Evolutionary conservation across 2,797 vertebrate species (phyloP), one percentile per base, ranked within the genome.

Genomic region (Parotocinclus haroldoi): DNA sequence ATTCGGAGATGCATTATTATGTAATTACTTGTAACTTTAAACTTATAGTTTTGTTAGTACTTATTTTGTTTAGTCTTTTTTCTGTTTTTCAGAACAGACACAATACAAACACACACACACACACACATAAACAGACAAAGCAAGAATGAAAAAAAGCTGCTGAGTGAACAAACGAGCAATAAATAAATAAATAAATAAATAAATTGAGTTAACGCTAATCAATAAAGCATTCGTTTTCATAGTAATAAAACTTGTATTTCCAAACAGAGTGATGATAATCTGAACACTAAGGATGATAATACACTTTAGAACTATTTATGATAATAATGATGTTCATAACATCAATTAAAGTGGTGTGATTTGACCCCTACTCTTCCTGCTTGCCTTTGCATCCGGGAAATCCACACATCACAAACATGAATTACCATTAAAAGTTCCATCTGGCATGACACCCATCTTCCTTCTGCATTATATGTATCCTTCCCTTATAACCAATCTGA

Each of bases 51-150:
- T 80, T 84, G 79, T 81, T 84, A 76, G 80, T 78, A 63, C 17
- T 76, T 84, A 80, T 81, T 82, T 78, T 80, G 73, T 75, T 49
- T 73, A 66, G 72, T 75, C 68, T 76, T 76, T 70, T 75, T 71
- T 69, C 74, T 59, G 66, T 14, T 71, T 76, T 79, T 77, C 73
- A 81, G 80, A 82, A 85, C 79, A 82, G 79, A 89, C 85, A 88
- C 83, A 74, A 81, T 71, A 78, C 76, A 63, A 63, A 75, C 70
- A 83, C 76, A 84, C 11, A 85, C 70, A 83, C 76, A 84, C 11
- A 85, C 69, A 79, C 38, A 84, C 39, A 79, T 75, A 84, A 81
- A 54, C 59, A 74, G 62, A 42, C 55, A 73, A 14, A 61, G 50
- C n/a, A 42, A 69, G 17, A 76, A 57, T 70, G 55, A 18, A 71